Conservation (phyloP, 1,140 invertebrate species). For the Hormaphis cornu region DNA sequence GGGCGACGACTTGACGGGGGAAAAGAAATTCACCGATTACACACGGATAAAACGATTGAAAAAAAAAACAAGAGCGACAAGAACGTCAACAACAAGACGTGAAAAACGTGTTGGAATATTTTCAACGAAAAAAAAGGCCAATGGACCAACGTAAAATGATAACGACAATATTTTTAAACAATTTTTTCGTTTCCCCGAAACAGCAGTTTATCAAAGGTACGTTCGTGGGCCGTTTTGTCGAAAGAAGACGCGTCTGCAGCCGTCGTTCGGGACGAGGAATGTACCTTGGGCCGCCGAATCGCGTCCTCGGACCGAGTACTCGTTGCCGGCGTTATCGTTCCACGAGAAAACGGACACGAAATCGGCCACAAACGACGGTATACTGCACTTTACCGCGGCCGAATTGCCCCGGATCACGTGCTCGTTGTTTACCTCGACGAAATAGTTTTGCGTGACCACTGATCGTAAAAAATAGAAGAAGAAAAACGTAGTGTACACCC, state of each 20-base stretch:
- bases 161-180: neutral
- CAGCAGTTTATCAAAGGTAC: slow-evolving; percentile 2
- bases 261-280: too few species aligned
- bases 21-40: neutral
- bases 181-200: neutral
- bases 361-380: slow-evolving; percentile 84
- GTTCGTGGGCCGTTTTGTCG: neutral
- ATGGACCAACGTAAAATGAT: too few species aligned
- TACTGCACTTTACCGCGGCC: slow-evolving; percentile 86
- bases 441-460: slow-evolving; percentile 34
- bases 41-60: neutral
- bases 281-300: slow-evolving; percentile 9
- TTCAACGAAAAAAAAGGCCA: too few species aligned
- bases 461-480: slow-evolving; percentile 8
- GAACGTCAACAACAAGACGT: too few species aligned
- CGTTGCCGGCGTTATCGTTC: slow-evolving; percentile 67
- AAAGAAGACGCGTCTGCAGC: neutral
- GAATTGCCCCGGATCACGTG: slow-evolving; percentile 88
- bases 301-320: slow-evolving; percentile 28
- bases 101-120: too few species aligned
- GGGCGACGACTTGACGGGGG: slow-evolving; percentile 71
- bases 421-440: slow-evolving; percentile 50
- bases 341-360: slow-evolving; percentile 83
- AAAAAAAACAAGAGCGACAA: too few species aligned
- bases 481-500: neutral